These are phyloP conservation scores for Achroia grisella DNA, from an alignment of 1,140 invertebrate genomes.

Conservation along the genomic window DNA sequence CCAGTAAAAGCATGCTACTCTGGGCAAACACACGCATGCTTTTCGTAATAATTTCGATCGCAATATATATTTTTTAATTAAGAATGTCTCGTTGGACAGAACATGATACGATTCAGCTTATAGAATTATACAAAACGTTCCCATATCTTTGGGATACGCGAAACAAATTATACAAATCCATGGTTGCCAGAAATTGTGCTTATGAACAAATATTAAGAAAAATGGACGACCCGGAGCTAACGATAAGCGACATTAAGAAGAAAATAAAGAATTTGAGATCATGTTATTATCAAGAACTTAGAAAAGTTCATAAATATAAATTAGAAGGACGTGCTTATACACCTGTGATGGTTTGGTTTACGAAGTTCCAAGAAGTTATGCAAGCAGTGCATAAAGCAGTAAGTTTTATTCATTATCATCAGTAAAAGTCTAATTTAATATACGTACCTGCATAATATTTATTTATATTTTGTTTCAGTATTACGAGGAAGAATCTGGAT, in stretches of 20 bases:
- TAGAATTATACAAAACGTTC: slow-evolving; percentile 5
- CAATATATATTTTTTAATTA: no score
- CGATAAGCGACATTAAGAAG: background rate
- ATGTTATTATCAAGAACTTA: slow-evolving; percentile 3
- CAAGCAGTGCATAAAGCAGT: background rate
- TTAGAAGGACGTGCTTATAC: background rate
- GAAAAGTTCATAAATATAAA: background rate
- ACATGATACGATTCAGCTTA: slow-evolving; percentile 3
- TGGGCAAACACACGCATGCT: slow-evolving; percentile 1
- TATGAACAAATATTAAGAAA: background rate
- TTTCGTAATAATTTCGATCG: background rate
- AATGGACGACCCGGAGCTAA: background rate
- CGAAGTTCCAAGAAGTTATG: background rate
- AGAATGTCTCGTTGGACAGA: slow-evolving; percentile 2
- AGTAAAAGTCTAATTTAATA: no score
- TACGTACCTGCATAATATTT: no score
- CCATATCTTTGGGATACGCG: slow-evolving; percentile 5
- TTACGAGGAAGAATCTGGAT: background rate
- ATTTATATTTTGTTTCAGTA: background rate
- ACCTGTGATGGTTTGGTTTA: background rate
- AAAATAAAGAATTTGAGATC: slow-evolving; percentile 11
- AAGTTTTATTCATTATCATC: no score
- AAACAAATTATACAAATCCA: slow-evolving; percentile 1
- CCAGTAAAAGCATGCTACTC: slow-evolving; percentile 10
- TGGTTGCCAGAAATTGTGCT: background rate